phyloP scores from a whole-genome alignment of 1,140 invertebrate species.

The Tyrophagus putrescentiae region DNA sequence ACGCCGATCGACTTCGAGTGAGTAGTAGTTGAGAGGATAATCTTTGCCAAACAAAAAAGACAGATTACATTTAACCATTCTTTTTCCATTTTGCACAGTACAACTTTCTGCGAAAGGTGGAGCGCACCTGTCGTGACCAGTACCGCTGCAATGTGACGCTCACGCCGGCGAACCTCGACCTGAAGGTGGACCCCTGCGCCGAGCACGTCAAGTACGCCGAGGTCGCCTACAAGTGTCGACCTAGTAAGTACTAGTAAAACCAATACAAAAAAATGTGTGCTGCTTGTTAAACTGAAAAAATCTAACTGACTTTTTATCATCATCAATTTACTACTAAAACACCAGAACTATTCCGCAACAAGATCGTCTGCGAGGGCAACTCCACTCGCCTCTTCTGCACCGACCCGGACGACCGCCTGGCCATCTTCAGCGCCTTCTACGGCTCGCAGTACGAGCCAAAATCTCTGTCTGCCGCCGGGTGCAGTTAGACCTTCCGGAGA shows the following conservation, averaged over 20 bases:
- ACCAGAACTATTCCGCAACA: constrained; percentile 74
- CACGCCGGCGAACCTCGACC: constrained; percentile 55
- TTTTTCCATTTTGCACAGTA: constrained; percentile 44
- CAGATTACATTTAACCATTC: not conserved
- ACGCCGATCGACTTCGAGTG: not conserved
- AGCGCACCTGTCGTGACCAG: constrained; percentile 78
- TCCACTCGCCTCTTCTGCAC: constrained; percentile 44
- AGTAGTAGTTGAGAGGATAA: no score
- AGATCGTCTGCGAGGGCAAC: constrained; percentile 77
- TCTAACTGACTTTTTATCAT: not conserved
- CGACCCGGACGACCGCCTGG: constrained; percentile 47
- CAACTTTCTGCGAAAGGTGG: constrained; percentile 75
- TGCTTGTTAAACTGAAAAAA: not conserved
- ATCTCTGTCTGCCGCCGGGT: no score
- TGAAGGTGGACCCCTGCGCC: constrained; percentile 60
- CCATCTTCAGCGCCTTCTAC: constrained; percentile 71
- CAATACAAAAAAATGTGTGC: not conserved
- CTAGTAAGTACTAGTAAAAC: constrained; percentile 53
- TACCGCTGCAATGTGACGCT: constrained; percentile 69
- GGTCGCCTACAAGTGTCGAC: constrained; percentile 82
- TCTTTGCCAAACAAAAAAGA: no score
- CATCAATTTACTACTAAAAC: constrained; percentile 27
- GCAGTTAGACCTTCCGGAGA: constrained; percentile 74
- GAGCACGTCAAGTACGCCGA: constrained; percentile 70
- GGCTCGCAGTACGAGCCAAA: no score